These are phyloP conservation scores for Anoura caudifer DNA, from an alignment of 2,113 vertebrate genomes.

Conservation along the genomic window DNA sequence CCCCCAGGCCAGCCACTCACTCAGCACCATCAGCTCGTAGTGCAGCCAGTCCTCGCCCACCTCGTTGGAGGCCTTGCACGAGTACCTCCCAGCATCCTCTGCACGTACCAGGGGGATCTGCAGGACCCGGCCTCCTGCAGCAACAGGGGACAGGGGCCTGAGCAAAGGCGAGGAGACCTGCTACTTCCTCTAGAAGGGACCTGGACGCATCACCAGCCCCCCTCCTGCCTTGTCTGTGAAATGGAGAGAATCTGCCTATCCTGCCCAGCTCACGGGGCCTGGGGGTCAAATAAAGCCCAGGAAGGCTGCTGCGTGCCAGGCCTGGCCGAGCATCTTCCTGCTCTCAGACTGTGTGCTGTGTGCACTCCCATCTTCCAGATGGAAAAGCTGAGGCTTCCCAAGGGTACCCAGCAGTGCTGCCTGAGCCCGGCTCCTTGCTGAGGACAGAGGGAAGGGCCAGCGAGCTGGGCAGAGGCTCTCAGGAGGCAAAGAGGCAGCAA, in stretches of 20 bases:
- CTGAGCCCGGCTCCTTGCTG: background rate
- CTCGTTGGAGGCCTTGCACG: slow-evolving; percentile 88
- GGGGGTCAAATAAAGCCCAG: background rate
- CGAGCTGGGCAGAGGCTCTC: background rate
- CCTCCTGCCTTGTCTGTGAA: background rate
- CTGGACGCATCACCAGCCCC: accelerated
- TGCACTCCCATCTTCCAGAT: background rate
- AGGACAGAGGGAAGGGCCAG: background rate
- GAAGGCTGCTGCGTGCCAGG: background rate
- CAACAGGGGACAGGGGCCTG: background rate
- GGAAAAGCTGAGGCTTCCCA: background rate
- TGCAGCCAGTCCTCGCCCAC: slow-evolving; percentile 89
- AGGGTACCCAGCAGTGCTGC: background rate
- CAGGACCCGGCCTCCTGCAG: slow-evolving; percentile 88
- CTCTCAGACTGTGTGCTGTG: background rate
- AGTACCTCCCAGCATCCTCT: slow-evolving; percentile 88
- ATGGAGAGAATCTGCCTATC: background rate
- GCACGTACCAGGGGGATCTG: slow-evolving; percentile 84
- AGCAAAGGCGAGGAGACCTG: background rate
- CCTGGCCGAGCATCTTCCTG: accelerated
- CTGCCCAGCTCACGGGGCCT: accelerated
- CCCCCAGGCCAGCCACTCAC: slow-evolving; percentile 75
- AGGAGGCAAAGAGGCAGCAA: background rate
- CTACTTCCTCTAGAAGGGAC: background rate
- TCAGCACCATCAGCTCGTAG: slow-evolving; percentile 88